Conservation (phyloP, 2,113 vertebrate genomes). For the Lamprotornis superbus region DNA sequence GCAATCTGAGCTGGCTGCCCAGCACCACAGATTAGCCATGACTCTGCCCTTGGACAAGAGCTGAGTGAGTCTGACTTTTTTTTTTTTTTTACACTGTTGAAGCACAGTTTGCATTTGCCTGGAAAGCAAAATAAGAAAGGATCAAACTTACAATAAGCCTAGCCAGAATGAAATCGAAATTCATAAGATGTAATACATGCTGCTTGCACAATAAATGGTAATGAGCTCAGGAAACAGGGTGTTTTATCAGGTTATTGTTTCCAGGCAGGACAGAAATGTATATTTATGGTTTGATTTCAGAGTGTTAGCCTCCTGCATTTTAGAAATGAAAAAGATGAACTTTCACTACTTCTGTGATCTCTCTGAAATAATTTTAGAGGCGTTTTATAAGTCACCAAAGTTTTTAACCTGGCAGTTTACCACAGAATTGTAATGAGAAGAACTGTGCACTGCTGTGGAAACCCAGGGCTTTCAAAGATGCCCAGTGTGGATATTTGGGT, state of each 20-base stretch:
- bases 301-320: constrained; percentile 44
- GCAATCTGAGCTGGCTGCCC: background rate
- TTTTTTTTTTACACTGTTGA: background rate
- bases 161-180: constrained; percentile 53
- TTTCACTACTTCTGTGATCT: constrained; percentile 46
- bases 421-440: background rate
- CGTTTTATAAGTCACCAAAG: constrained; percentile 34
- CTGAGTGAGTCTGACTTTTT: background rate
- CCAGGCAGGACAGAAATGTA: constrained; percentile 58
- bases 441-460: background rate
- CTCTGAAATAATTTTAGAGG: constrained; percentile 51
- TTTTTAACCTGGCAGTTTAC: constrained; percentile 53
- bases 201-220: constrained; percentile 64
- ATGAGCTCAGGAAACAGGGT: constrained; percentile 48
- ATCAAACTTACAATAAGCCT: constrained; percentile 28
- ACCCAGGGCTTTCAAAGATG: background rate
- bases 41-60: background rate
- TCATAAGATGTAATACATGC: constrained; percentile 52
- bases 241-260: constrained; percentile 59
- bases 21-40: background rate
- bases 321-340: constrained; percentile 68
- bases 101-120: constrained; percentile 2
- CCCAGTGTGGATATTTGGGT: background rate
- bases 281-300: constrained; percentile 67
- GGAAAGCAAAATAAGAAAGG: constrained; percentile 29